Base-by-base conservation (phyloP, 2,888 invertebrate species). In the Yponomeuta malinellus region DNA sequence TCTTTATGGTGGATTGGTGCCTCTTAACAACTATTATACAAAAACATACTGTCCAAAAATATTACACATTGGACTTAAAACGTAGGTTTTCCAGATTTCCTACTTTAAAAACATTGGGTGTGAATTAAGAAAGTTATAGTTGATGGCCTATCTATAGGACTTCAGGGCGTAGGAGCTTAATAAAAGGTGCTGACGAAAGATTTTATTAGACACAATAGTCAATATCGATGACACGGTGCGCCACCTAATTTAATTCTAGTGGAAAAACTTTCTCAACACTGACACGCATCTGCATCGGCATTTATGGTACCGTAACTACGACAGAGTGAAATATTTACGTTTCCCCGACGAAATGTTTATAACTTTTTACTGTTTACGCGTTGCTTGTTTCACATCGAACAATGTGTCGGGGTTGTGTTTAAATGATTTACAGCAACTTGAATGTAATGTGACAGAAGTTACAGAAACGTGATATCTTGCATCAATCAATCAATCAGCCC, bases 321-420 rank as follows among this genome's bases (percentile, higher is more conserved):
- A 43, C 43, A 43, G 43, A 59, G 52, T 59, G 73, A 71, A 71
- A 71, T 72, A 48, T 65, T 65, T 65, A 65, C 33, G 65, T 65
- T 69, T 29, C 33, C 31, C 48, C 31, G 69, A 48, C 68, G 68
- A 68, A 52, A 37, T 65, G 33, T 65, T 70, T 63, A 70, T 66
- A 70, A 23, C 59, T n/a, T 2, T 67, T 59, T 43, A 33, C 66
- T 48, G 72, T 73, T 65, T 43, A 70, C 68, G 67, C 68, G 63
- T 73, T 69, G 71, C 71, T 71, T 71, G 63, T 71, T 71, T 68
- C 37, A 31, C 66, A 33, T 23, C 37, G 64, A 69, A 48, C 63
- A 65, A 37, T 73, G 71, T 73, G 72, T 67, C 72, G 73, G 71
- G 72, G 73, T 74, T 74, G 73, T 73, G 63, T 33, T 69, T 70